A percentile compares a stretch with the other conserved stretches of the same genome.
These are phyloP conservation scores for Troglohyphantes excavatus DNA, from an alignment of 2,888 invertebrate species.

Conservation along the genomic window DNA sequence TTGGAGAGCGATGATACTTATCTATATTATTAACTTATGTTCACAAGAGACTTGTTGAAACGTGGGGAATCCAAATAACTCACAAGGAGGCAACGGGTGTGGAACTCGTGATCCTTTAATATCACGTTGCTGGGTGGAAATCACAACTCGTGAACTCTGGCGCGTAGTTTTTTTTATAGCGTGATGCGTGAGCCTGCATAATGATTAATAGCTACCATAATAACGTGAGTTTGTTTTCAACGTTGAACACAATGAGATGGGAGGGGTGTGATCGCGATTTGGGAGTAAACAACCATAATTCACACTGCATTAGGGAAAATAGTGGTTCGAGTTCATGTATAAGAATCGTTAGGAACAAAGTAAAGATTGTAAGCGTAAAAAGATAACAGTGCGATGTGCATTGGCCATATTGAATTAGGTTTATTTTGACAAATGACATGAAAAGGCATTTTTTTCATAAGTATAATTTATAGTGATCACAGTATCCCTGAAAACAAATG, in stretches of 20 bases:
- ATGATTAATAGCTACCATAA: conserved; percentile 48
- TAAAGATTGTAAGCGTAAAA: neutral
- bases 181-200: conserved; percentile 1
- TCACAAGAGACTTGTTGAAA: neutral
- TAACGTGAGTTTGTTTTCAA: conserved; percentile 32
- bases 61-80: conserved; percentile 10
- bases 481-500: no score
- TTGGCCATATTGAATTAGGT: no score
- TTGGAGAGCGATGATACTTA: conserved; percentile 40
- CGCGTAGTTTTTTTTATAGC: neutral
- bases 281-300: conserved; percentile 7
- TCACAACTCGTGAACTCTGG: conserved; percentile 16
- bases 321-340: neutral
- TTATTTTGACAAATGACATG: no score
- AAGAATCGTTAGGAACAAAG: neutral
- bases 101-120: conserved; percentile 32
- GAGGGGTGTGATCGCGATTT: neutral
- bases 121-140: conserved; percentile 39
- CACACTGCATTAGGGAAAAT: neutral
- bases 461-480: no score
- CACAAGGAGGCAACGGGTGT: neutral
- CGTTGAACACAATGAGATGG: conserved; percentile 2
- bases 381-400: neutral
- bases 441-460: no score
- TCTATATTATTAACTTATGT: conserved; percentile 4